Percentiles rank a stretch among this genome's conserved stretches.
These are phyloP conservation scores for Torymus auratus DNA, from an alignment of 2,888 invertebrate species.

Conservation along the genomic window DNA sequence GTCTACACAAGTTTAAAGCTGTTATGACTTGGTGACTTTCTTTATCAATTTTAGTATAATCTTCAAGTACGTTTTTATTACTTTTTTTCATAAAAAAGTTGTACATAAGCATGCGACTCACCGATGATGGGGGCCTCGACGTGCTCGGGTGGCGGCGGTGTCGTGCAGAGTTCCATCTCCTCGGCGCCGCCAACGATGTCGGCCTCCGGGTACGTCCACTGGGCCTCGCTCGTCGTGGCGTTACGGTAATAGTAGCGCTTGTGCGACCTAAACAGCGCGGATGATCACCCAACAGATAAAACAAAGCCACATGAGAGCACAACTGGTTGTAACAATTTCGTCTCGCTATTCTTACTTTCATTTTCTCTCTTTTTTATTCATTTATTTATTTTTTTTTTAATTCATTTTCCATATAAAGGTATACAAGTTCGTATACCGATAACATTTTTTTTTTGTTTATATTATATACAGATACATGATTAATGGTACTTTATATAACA, in stretches of 20 bases:
- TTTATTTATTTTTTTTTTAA: constrained; percentile 45
- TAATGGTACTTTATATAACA: too few species aligned
- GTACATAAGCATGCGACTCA: constrained; percentile 37
- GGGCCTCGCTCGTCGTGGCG: constrained; percentile 79
- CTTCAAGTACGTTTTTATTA: too few species aligned
- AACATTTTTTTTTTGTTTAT: not conserved
- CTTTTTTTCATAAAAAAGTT: too few species aligned
- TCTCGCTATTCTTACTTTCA: constrained; percentile 44
- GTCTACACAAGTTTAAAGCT: too few species aligned
- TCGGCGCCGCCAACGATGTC: constrained; percentile 78
- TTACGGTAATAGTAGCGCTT: constrained; percentile 84
- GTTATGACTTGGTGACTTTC: too few species aligned
- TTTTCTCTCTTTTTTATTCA: constrained; percentile 54
- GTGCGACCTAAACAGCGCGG: constrained; percentile 78
- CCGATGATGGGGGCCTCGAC: constrained; percentile 69
- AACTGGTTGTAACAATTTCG: constrained; percentile 43
- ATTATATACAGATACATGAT: too few species aligned
- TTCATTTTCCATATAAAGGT: too few species aligned
- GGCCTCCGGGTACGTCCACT: constrained; percentile 82
- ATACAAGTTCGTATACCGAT: too few species aligned
- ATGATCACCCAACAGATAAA: constrained; percentile 56
- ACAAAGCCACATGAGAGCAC: constrained; percentile 60
- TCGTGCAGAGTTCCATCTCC: constrained; percentile 81
- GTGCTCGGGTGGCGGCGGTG: constrained; percentile 78
- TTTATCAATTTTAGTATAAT: too few species aligned